Base-by-base conservation (phyloP, 2,888 invertebrate species). In the Pristionchus maxplancki region DNA sequence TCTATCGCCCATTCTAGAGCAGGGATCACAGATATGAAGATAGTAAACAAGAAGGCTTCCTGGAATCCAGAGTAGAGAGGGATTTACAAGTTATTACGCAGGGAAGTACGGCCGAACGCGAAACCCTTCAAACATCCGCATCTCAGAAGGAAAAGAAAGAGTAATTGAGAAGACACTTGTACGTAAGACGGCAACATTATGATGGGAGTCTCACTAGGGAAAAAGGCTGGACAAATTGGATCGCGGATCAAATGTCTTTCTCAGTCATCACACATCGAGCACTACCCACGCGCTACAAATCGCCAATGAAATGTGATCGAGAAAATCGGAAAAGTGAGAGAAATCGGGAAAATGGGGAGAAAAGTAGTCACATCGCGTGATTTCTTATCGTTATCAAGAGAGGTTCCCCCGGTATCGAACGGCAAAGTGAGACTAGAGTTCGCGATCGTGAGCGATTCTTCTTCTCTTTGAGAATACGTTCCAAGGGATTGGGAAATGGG, bases 361-460 rank as follows among this genome's bases (percentile, higher is more conserved):
- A 58, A 58, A 64, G 31, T 62, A 8, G 62, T 2, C n/a, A 34
- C 15, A 37, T 37, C 71, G 71, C 20, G 20, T 71, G 71, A 71
- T 40, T 24, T 37, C 71, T 71, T 71, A 71, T 71, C 71, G 71
- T 20, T 71, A 71, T 71, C 71, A 71, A 71, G 37, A 4, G n/a
- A 20, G 37, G 71, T 58, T 8, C 64, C 15, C 15, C 31, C 28
- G 15, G 64, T 20, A 17, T 28, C 31, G 64, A 67, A 67, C 64
- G 64, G 34, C 28, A 4, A 8, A 9, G 24, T 58, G 58, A 58
- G 58, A 58, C 58, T 58, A 58, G 58, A 58, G 58, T 58, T 58
- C 58, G 58, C 24, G 1, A 24, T 58, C 9, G 58, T 20, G 58
- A n/a, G 24, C 9, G n/a, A 24, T 3, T 4, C 58, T n/a, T n/a